Evolutionary conservation across 2,113 vertebrate species (phyloP).

Genomic region (Caranx melampygus): DNA sequence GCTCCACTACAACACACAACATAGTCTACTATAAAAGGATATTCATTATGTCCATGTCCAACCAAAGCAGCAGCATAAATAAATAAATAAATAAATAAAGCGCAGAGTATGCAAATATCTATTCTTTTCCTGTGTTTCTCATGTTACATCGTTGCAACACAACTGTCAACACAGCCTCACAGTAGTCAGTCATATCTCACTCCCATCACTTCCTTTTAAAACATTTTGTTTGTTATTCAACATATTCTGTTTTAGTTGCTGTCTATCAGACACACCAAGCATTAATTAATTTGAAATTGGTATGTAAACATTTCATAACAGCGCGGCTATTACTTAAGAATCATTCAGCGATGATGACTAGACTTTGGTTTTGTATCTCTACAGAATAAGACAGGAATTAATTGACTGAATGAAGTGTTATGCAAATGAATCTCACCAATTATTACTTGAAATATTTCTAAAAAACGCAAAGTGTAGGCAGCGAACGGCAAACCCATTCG

Average conservation of each 20-base stretch:
- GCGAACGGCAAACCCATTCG: too few species aligned
- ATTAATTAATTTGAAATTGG: not conserved
- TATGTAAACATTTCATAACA: not conserved
- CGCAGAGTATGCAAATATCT: not conserved
- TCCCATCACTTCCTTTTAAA: not conserved
- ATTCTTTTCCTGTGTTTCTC: not conserved
- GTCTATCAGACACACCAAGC: too few species aligned
- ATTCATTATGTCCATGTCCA: not conserved
- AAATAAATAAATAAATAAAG: too few species aligned
- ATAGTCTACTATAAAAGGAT: not conserved
- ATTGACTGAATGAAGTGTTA: not conserved
- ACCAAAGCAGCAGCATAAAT: constrained; percentile 10
- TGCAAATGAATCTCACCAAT: not conserved
- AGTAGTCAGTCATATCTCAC: not conserved
- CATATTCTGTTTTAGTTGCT: not conserved
- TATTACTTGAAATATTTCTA: not conserved
- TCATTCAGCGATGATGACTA: too few species aligned
- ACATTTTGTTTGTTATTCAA: not conserved
- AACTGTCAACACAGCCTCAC: constrained; percentile 15
- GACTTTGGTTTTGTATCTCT: too few species aligned
- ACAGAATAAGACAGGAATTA: too few species aligned
- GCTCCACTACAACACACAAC: not conserved
- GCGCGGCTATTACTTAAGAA: too few species aligned
- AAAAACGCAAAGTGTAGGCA: not conserved
- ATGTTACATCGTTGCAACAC: not conserved